Evolutionary conservation across 1,140 invertebrate genomes (phyloP).

Genomic region (Drosophila triauraria): DNA sequence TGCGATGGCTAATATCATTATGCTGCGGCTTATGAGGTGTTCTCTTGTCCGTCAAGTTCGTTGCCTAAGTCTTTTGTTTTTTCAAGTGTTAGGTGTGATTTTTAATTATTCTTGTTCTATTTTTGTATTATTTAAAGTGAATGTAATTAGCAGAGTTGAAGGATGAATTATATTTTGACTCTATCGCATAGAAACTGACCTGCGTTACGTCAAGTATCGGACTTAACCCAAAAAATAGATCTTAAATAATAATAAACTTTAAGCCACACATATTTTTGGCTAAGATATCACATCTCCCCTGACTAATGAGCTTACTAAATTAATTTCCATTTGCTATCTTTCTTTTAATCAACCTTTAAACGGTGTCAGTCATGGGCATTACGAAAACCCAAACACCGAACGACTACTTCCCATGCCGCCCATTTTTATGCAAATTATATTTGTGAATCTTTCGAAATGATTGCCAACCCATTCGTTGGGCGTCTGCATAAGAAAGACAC

Average conservation of each 20-base stretch:
- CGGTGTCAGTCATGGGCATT: constrained; percentile 40
- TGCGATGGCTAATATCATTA: constrained; percentile 7
- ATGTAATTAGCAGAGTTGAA: too few species aligned
- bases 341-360: constrained; percentile 34
- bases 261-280: too few species aligned
- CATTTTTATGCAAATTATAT: constrained; percentile 69
- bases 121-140: neutral
- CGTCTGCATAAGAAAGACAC: constrained; percentile 41
- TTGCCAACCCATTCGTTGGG: constrained; percentile 17
- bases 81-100: neutral
- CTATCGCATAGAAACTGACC: neutral
- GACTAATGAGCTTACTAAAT: neutral
- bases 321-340: constrained; percentile 25
- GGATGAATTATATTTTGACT: neutral
- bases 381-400: constrained; percentile 37
- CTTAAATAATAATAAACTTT: too few species aligned
- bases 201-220: too few species aligned
- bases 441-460: constrained; percentile 58
- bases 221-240: too few species aligned
- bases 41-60: constrained; percentile 59
- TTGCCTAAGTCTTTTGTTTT: constrained; percentile 74
- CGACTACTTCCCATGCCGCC: constrained; percentile 52
- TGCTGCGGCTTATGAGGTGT: constrained; percentile 9
- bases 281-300: neutral
- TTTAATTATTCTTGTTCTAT: neutral